These are phyloP conservation scores for Geotrupes spiniger DNA, from an alignment of 2,888 invertebrate species.

Conservation along the genomic window DNA sequence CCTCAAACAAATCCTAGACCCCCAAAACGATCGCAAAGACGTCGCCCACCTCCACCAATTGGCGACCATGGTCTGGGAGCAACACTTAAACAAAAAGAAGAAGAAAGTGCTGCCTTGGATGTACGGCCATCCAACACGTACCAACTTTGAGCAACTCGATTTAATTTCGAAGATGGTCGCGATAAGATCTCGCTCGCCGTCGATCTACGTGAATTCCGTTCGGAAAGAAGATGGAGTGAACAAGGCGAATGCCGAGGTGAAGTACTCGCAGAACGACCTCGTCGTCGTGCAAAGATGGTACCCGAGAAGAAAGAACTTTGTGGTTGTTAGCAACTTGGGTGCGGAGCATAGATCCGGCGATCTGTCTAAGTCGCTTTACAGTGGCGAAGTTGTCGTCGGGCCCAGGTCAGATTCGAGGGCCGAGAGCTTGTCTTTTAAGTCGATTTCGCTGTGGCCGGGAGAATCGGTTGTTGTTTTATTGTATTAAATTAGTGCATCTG, in stretches of 20 bases:
- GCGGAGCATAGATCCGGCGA: slow-evolving; percentile 61
- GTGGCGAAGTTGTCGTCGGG: slow-evolving; percentile 62
- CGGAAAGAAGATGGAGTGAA: slow-evolving; percentile 64
- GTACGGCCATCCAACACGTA: slow-evolving; percentile 54
- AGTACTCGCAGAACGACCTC: slow-evolving; percentile 60
- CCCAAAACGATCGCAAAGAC: slow-evolving; percentile 58
- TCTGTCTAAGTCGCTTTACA: slow-evolving; percentile 72
- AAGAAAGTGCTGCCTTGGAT: slow-evolving; percentile 63
- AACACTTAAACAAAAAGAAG: slow-evolving; percentile 21
- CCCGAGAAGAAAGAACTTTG: slow-evolving; percentile 74
- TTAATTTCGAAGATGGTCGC: slow-evolving; percentile 59
- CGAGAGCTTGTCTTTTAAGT: slow-evolving; percentile 55
- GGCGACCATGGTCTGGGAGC: slow-evolving; percentile 66
- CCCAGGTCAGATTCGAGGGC: slow-evolving; percentile 47
- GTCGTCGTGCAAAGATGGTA: slow-evolving; percentile 76
- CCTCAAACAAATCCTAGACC: slow-evolving; percentile 58
- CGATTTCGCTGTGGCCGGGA: slow-evolving; percentile 56
- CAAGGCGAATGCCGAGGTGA: slow-evolving; percentile 66
- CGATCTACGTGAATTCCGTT: slow-evolving; percentile 71
- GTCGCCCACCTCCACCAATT: slow-evolving; percentile 65
- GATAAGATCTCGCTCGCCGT: slow-evolving; percentile 62
- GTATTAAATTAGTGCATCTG: slow-evolving; percentile 49
- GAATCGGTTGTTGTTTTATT: slow-evolving; percentile 63
- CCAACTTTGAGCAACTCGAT: slow-evolving; percentile 55
- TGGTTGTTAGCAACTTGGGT: slow-evolving; percentile 73